Conservation (phyloP, 2,888 invertebrate species). For the Oscheius sp. region DNA sequence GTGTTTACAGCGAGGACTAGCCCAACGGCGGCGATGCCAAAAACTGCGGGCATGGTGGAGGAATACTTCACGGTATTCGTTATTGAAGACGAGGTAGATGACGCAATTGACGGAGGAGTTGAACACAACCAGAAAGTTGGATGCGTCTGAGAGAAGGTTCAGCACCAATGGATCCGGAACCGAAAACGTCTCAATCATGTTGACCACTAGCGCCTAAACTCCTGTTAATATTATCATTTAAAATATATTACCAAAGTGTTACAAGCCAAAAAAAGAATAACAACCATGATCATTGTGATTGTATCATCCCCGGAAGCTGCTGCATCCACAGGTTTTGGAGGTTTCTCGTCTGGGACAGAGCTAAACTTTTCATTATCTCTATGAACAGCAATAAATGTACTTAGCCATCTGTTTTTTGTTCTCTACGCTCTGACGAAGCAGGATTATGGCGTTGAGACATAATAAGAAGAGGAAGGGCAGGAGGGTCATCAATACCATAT, state of each 20-base stretch:
- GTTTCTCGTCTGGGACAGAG: constrained; percentile 16
- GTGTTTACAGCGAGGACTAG: constrained; percentile 11
- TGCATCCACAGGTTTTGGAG: constrained; percentile 16
- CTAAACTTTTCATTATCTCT: background rate
- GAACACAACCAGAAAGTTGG: constrained; percentile 73
- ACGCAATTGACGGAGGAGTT: constrained; percentile 73
- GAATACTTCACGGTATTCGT: constrained; percentile 69
- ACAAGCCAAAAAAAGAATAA: constrained; percentile 72
- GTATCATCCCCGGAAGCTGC: constrained; percentile 68
- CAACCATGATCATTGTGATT: constrained; percentile 73
- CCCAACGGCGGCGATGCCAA: constrained; percentile 18
- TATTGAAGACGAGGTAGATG: constrained; percentile 71
- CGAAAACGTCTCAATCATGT: constrained; percentile 72
- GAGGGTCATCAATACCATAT: constrained; percentile 73
- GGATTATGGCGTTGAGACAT: constrained; percentile 72
- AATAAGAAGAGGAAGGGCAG: constrained; percentile 72
- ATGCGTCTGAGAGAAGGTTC: constrained; percentile 71
- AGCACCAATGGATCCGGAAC: constrained; percentile 69
- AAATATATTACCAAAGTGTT: constrained; percentile 65
- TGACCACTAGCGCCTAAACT: constrained; percentile 69
- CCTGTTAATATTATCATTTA: background rate
- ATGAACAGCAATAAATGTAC: background rate
- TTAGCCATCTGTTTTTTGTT: constrained; percentile 33
- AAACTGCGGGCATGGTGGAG: constrained; percentile 34
- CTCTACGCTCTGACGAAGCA: constrained; percentile 59